These are phyloP conservation scores for Oopsacas minuta DNA, from an alignment of 37 sponge, comb jelly and placozoan species.

Conservation along the genomic window DNA sequence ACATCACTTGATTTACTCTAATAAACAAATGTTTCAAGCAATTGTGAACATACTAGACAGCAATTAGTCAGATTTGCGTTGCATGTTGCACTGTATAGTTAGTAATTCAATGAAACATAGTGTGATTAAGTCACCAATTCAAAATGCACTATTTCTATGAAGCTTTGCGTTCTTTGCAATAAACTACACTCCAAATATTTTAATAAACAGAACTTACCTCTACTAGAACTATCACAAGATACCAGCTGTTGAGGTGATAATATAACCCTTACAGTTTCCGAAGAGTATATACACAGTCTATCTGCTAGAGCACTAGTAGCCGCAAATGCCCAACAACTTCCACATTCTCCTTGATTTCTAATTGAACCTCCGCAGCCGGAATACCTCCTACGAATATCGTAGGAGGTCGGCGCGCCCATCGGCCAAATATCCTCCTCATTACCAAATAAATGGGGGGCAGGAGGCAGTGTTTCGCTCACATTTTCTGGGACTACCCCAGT, in stretches of 20 bases:
- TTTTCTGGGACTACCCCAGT: background rate
- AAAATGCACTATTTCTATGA: too few relatives aligned
- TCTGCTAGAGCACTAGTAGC: background rate
- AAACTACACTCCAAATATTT: too few relatives aligned
- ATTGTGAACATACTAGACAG: too few relatives aligned
- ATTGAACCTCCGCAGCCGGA: background rate
- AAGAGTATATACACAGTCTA: background rate
- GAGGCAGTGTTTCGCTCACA: background rate
- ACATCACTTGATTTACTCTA: too few relatives aligned
- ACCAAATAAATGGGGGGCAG: background rate
- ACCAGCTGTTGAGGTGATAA: background rate
- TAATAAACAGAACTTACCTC: background rate
- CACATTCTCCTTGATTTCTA: background rate
- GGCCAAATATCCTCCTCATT: background rate
- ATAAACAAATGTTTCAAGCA: too few relatives aligned
- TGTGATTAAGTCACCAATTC: too few relatives aligned
- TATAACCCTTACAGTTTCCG: background rate
- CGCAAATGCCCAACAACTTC: constrained; percentile 4
- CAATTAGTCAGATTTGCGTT: too few relatives aligned
- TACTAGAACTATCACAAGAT: background rate
- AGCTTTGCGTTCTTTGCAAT: too few relatives aligned
- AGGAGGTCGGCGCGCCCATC: background rate
- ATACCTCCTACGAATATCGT: background rate
- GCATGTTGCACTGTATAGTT: too few relatives aligned
- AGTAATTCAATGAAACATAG: too few relatives aligned